A percentile compares a stretch with the other conserved stretches of the same genome.
These are phyloP conservation scores for Leptatherina wallacei DNA, from an alignment of 2,797 vertebrate species.

Conservation along the genomic window DNA sequence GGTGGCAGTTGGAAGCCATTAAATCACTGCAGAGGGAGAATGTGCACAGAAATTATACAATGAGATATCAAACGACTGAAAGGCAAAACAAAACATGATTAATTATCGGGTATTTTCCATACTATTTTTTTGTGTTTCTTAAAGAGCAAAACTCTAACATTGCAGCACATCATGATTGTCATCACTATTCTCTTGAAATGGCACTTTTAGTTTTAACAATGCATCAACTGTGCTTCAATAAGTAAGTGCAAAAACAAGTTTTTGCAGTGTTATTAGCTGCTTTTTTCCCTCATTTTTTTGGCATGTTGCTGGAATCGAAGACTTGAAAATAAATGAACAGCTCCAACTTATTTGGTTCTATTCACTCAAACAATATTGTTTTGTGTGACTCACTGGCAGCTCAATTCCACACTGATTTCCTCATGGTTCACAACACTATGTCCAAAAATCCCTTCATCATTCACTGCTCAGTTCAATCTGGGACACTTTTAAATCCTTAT, in stretches of 20 bases:
- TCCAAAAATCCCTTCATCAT: neutral
- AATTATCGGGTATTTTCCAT: neutral
- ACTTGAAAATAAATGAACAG: neutral
- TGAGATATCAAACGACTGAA: neutral
- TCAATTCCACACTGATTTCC: no score
- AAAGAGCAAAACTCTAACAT: neutral
- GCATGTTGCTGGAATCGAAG: neutral
- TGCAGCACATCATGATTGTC: neutral
- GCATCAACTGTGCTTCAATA: neutral
- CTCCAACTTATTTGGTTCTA: neutral
- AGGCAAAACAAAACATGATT: neutral
- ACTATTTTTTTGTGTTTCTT: neutral
- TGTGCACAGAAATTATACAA: neutral
- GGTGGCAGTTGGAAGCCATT: neutral
- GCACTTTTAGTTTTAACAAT: neutral
- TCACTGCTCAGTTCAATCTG: neutral
- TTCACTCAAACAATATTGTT: no score
- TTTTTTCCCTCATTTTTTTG: neutral
- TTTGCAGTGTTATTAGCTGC: neutral
- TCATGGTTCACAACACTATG: neutral
- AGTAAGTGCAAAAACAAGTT: neutral
- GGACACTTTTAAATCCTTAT: neutral
- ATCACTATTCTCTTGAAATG: neutral
- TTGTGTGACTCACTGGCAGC: no score
- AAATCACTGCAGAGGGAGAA: neutral